phyloP scores from a whole-genome alignment of 2,888 invertebrate species.

The Caprella mutica region DNA sequence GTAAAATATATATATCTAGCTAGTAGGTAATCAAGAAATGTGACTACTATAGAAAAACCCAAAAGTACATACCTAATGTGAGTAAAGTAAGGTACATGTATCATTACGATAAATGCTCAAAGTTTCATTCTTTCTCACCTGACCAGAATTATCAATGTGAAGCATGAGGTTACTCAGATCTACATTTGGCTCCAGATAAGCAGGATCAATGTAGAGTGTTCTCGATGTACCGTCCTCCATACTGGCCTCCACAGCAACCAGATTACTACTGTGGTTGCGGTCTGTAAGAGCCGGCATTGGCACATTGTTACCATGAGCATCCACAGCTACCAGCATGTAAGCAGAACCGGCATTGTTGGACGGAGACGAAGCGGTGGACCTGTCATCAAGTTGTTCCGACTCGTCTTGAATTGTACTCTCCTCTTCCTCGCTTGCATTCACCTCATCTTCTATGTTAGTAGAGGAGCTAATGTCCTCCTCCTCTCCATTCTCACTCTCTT shows the following conservation, averaged over 20 bases:
- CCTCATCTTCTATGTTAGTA: not conserved
- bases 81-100: too few relatives aligned
- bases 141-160: slow-evolving; percentile 30
- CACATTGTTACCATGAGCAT: slow-evolving; percentile 32
- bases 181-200: slow-evolving; percentile 33
- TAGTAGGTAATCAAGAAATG: too few relatives aligned
- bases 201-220: slow-evolving; percentile 31
- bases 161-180: slow-evolving; percentile 31
- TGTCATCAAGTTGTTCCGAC: not conserved
- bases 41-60: too few relatives aligned
- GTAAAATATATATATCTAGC: too few relatives aligned
- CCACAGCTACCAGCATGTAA: slow-evolving; percentile 34
- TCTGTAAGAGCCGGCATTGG: slow-evolving; percentile 25
- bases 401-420: not conserved
- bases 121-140: too few relatives aligned
- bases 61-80: too few relatives aligned
- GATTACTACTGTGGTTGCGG: slow-evolving; percentile 18
- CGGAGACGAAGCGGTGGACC: slow-evolving; percentile 5
- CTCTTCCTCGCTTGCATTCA: not conserved
- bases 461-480: not conserved
- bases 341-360: slow-evolving; percentile 24
- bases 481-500: not conserved
- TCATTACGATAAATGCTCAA: too few relatives aligned
- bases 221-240: slow-evolving; percentile 32
- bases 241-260: slow-evolving; percentile 32